Percentiles rank a stretch among this genome's conserved stretches.
Conservation (phyloP, 2,113 vertebrate species). For the Cyprinodon tularosa region DNA sequence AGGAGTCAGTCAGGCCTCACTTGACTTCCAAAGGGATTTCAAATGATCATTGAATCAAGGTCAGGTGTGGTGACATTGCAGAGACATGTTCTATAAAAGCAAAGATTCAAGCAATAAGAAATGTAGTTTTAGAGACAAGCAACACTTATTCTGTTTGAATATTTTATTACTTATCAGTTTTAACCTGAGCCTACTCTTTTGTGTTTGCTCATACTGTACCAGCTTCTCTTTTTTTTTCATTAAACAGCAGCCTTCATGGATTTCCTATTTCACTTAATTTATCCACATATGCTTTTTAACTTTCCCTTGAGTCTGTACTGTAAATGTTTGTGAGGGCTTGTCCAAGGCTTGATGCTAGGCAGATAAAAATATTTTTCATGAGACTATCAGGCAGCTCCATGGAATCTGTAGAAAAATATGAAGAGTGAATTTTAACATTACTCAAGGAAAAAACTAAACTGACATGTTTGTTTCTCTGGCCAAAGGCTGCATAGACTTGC, state of each 20-base stretch:
- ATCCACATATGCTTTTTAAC: slow-evolving; percentile 5
- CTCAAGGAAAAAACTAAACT: slow-evolving; percentile 14
- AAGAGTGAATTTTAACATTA: slow-evolving; percentile 43
- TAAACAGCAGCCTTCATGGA: slow-evolving; percentile 14
- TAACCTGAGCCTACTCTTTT: neutral
- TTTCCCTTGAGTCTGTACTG: slow-evolving; percentile 18
- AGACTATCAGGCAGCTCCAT: slow-evolving; percentile 30
- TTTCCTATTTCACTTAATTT: slow-evolving; percentile 29
- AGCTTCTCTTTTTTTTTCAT: neutral
- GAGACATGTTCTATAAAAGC: neutral
- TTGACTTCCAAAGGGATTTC: slow-evolving; percentile 13
- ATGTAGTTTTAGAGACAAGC: neutral
- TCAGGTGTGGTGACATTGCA: neutral
- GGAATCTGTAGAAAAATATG: slow-evolving; percentile 28
- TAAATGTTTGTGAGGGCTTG: slow-evolving; percentile 25
- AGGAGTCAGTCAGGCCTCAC: slow-evolving; percentile 7
- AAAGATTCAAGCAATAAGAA: neutral
- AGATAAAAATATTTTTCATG: slow-evolving; percentile 45
- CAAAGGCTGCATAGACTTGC: slow-evolving; percentile 15
- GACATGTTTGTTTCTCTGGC: slow-evolving; percentile 22
- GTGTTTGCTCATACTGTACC: neutral
- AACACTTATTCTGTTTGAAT: neutral
- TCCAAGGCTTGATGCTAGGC: slow-evolving; percentile 26
- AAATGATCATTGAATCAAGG: neutral
- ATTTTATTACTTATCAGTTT: neutral